Base-by-base conservation (phyloP, 2,797 vertebrate species). In the Sparus aurata region DNA sequence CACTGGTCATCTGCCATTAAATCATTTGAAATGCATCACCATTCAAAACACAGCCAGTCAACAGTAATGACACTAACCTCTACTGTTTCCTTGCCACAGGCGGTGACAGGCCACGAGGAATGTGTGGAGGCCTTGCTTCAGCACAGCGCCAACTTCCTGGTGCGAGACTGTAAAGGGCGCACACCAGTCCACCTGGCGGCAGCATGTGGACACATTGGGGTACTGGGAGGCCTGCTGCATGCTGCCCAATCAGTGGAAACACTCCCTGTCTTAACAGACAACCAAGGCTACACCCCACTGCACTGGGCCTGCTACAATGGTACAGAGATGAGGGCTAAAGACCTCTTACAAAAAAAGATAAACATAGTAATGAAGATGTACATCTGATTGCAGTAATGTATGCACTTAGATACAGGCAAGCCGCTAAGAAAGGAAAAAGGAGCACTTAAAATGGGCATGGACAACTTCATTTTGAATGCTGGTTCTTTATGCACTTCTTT, bases 291-390 rank as follows among this genome's bases (percentile, higher is more conserved):
- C 75, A 99, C 98, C 30, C 98, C 98, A 22, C 96, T 99, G 89
- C 98, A 99, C 77, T 99, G 98, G 98, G 98, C 98, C 91, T 98
- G 98, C 94, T 99, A 99, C 85, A 99, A 99, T 71, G 98, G 98
- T 99, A 96, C 92, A 82, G 45, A 88, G 59, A 78, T 38, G 47
- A 79, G 47, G 38, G 52, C 61, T 74, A 53, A 75, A 53, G 46
- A 68, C 67, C 43, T 49, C 41, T 50, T 23, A 25, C 49, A 69
- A 69, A 38, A 47, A 69, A 12, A 20, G 22, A 25, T 69, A 23
- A 3, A 34, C 70, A 2, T n/a, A 53, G 27, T 75, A 27, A 20
- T 23, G 12, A 55, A 67, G 63, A 77, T 84, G 55, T 76, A 10
- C 5, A 49, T 66, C 10, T 66, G 41, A 53, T 80, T 72, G 27